A percentile compares a stretch with the other conserved stretches of the same genome.
Conservation (phyloP, 1,140 invertebrate genomes). For the Drosophila lacertosa region DNA sequence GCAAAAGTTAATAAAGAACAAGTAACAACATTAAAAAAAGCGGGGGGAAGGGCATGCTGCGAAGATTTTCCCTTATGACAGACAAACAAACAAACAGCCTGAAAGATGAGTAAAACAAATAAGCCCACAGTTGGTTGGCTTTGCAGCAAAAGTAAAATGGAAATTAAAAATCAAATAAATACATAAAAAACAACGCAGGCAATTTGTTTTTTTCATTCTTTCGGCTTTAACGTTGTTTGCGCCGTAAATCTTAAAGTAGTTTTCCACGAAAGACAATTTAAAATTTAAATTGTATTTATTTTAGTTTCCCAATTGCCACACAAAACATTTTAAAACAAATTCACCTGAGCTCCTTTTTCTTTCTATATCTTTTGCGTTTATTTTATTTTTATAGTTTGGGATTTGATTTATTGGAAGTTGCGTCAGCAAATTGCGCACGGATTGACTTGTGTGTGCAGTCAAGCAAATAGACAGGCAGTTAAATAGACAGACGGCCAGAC, state of each 20-base stretch:
- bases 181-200: constrained; percentile 40
- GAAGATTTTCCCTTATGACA: constrained; percentile 74
- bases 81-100: constrained; percentile 28
- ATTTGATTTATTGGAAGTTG: constrained; percentile 74
- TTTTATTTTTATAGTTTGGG: constrained; percentile 61
- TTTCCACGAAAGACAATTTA: constrained; percentile 54
- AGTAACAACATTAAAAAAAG: no score
- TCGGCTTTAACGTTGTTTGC: constrained; percentile 43
- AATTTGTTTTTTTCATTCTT: constrained; percentile 12
- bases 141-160: constrained; percentile 48
- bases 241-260: constrained; percentile 75
- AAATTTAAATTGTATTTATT: constrained; percentile 48
- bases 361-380: not conserved
- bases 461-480: constrained; percentile 5
- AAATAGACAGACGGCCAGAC: constrained; percentile 9
- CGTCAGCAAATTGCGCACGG: constrained; percentile 45
- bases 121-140: constrained; percentile 54
- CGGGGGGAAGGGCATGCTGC: constrained; percentile 5
- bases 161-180: constrained; percentile 75
- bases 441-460: constrained; percentile 24
- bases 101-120: constrained; percentile 41
- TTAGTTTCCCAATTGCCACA: constrained; percentile 46
- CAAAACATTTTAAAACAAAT: constrained; percentile 36
- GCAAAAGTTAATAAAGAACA: constrained; percentile 11
- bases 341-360: constrained; percentile 14